Percentiles rank a stretch among this genome's conserved stretches.
These are phyloP conservation scores for Lottia gigantea DNA, from an alignment of 2,888 invertebrate genomes.

Conservation along the genomic window DNA sequence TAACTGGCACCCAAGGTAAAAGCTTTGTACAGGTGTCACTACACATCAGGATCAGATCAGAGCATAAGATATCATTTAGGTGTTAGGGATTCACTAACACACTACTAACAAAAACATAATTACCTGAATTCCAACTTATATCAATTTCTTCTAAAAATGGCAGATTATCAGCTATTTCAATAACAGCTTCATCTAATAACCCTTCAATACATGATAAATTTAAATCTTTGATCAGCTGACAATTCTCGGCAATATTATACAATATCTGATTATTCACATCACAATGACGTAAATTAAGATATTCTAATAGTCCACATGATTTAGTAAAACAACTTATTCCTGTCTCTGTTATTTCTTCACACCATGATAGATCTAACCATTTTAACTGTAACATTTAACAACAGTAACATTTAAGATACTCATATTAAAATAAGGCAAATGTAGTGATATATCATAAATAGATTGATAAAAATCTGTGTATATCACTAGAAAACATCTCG, in stretches of 20 bases:
- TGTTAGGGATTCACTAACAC: no score
- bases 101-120: not conserved
- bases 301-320: not conserved
- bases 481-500: no score
- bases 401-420: no score
- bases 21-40: no score
- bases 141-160: slow-evolving; percentile 9
- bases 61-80: no score
- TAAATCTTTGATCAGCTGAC: not conserved
- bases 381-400: not conserved
- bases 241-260: slow-evolving; percentile 7
- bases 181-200: slow-evolving; percentile 10
- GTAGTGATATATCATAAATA: no score
- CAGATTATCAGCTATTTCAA: slow-evolving; percentile 1
- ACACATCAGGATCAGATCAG: no score
- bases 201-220: slow-evolving; percentile 3
- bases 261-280: not conserved
- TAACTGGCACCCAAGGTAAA: no score
- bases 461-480: no score
- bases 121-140: slow-evolving; percentile 16
- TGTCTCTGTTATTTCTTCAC: slow-evolving; percentile 16
- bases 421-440: no score
- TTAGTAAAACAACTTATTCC: not conserved
- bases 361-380: slow-evolving; percentile 10
- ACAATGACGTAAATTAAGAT: slow-evolving; percentile 12